Conservation (phyloP, 2,888 invertebrate genomes). For the Litoditis marina region DNA sequence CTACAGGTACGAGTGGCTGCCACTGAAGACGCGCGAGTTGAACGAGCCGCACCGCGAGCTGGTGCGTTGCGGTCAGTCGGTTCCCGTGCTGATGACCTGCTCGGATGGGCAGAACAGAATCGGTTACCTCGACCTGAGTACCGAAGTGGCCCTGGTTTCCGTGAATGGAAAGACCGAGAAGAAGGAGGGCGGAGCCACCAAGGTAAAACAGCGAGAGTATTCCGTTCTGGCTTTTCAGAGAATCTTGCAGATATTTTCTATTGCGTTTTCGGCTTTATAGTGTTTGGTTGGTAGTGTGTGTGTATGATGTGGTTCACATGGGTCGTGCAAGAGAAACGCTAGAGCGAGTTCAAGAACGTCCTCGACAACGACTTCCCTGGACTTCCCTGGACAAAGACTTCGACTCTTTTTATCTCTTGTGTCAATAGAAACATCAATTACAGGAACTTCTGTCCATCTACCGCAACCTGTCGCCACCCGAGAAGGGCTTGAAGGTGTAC, state of each 20-base stretch:
- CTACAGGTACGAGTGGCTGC: constrained; percentile 50
- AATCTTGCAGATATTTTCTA: too few relatives aligned
- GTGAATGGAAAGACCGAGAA: constrained; percentile 38
- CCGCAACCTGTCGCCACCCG: constrained; percentile 43
- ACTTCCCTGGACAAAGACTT: too few relatives aligned
- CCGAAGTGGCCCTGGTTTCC: constrained; percentile 39
- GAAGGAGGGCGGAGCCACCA: constrained; percentile 34
- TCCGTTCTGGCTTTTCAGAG: too few relatives aligned
- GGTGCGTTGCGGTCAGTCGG: constrained; percentile 42
- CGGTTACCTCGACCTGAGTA: constrained; percentile 41
- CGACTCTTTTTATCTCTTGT: too few relatives aligned
- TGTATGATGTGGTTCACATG: too few relatives aligned
- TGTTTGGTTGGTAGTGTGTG: too few relatives aligned
- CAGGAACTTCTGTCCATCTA: constrained; percentile 40
- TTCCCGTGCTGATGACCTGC: constrained; percentile 41
- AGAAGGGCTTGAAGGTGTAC: constrained; percentile 44
- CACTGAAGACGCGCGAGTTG: constrained; percentile 30
- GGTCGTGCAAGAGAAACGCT: too few relatives aligned
- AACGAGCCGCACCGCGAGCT: constrained; percentile 25
- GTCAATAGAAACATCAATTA: too few relatives aligned
- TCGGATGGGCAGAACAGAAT: constrained; percentile 33
- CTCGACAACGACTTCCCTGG: too few relatives aligned
- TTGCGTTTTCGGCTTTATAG: too few relatives aligned
- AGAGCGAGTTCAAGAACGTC: too few relatives aligned
- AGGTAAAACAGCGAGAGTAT: too few relatives aligned